These are phyloP conservation scores for Callyntrura guangdongensis DNA, from an alignment of 2,888 invertebrate species.

Conservation along the genomic window DNA sequence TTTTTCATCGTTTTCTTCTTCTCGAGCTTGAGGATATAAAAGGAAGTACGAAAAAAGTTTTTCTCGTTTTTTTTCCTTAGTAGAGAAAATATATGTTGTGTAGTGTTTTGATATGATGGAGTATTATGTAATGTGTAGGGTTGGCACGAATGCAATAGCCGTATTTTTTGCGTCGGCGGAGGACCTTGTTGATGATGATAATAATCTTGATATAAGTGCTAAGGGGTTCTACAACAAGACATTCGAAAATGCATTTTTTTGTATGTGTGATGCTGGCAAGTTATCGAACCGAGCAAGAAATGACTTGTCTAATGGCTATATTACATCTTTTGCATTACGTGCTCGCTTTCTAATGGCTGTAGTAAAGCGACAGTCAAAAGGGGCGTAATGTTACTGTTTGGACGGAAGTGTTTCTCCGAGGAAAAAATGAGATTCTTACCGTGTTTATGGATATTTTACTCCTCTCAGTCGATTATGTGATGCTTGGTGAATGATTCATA, in stretches of 20 bases:
- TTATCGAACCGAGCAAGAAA: constrained; percentile 62
- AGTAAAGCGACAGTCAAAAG: constrained; percentile 29
- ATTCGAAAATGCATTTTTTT: constrained; percentile 72
- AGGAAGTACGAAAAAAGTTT: constrained; percentile 55
- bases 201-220: constrained; percentile 77
- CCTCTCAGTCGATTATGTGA: constrained; percentile 72
- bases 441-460: constrained; percentile 72
- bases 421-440: constrained; percentile 62
- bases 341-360: constrained; percentile 68
- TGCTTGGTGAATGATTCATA: constrained; percentile 72
- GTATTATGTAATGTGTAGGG: constrained; percentile 21
- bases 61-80: not conserved
- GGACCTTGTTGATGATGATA: constrained; percentile 69
- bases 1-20: constrained; percentile 59
- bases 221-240: constrained; percentile 66
- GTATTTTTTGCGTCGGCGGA: constrained; percentile 55
- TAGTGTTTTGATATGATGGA: constrained; percentile 33
- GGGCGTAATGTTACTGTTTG: constrained; percentile 61
- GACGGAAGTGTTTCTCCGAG: constrained; percentile 8
- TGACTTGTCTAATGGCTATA: constrained; percentile 76
- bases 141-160: constrained; percentile 41
- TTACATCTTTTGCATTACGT: constrained; percentile 74
- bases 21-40: constrained; percentile 47
- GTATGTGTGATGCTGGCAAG: constrained; percentile 48
- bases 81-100: constrained; percentile 49